Evolutionary conservation across 2,888 invertebrate genomes (phyloP), one percentile per base, ranked within the genome.

Genomic region (Sericinus montela): DNA sequence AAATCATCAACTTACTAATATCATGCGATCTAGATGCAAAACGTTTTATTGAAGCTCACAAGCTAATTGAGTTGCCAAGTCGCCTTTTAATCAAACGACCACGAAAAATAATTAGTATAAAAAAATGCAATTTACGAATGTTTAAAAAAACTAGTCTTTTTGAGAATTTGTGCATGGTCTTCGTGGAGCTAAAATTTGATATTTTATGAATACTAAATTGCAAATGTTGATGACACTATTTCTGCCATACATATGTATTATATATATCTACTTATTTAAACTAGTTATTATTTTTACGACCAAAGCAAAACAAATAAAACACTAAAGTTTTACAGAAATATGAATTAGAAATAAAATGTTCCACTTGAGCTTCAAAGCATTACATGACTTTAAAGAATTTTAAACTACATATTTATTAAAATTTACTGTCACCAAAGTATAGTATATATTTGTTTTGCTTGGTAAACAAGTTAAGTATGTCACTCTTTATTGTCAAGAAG

Each of bases 101-200:
- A n/a, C n/a, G 19, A 29, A 29, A 10, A 4, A 10, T 29, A 29
- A 35, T 15, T 35, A 5, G 8, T 35, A 35, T 8, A 11, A 38
- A 19, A 19, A 4, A 23, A 38, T 28, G 28, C 34, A 13, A 10
- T 42, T 19, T 19, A 19, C 19, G 19, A 35, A 45, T 16, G 19
- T 13, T 35, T 43, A 3, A 36, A 29, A 29, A 29, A 10, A 36
- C 3, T 32, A 23, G 23, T 39, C 25, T 43, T 34, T 25, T 39
- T 30, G 15, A 40, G 15, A 46, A 11, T 46, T 48, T 48, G 48
- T 48, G 48, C 48, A 48, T 48, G 32, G 13, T 5, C 19, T 19
- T 19, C 19, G 7, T 25, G 6, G 13, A n/a, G n/a, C n/a, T 29
- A 29, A 30, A 16, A 40, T 30, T 40, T 4, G 13, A 34, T 34